A percentile compares a stretch with the other conserved stretches of the same genome.
Evolutionary conservation across 2,888 invertebrate species (phyloP).

Genomic region (Rhorus exstirpatorius): DNA sequence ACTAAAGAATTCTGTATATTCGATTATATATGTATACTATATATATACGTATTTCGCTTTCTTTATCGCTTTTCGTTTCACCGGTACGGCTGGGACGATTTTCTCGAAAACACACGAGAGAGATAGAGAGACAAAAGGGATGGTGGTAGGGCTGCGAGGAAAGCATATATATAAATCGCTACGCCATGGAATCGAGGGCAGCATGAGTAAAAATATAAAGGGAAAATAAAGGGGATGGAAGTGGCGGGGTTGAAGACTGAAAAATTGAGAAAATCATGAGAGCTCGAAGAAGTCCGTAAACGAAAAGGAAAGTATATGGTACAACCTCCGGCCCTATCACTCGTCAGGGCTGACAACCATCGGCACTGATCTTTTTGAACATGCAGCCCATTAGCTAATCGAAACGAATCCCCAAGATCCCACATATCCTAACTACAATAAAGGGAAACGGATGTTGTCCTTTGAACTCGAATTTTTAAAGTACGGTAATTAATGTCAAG

Average conservation of each 20-base stretch:
- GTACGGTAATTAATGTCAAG: no score
- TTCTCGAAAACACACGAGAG: slow-evolving; percentile 17
- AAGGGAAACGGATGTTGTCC: no score
- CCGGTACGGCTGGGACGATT: slow-evolving; percentile 25
- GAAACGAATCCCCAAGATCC: no score
- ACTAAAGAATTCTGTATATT: slow-evolving; percentile 31
- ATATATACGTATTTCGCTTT: slow-evolving; percentile 34
- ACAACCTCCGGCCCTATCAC: no score
- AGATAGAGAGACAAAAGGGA: slow-evolving; percentile 12
- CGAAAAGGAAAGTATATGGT: slow-evolving; percentile 20
- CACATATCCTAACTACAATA: no score
- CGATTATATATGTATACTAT: slow-evolving; percentile 9
- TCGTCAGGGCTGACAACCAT: no score
- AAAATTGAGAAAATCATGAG: slow-evolving; percentile 47
- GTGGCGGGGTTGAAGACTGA: slow-evolving; percentile 16
- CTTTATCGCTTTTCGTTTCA: slow-evolving; percentile 25
- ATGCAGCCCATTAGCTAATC: no score
- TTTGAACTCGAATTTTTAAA: no score
- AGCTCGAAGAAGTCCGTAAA: neutral
- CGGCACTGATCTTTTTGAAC: no score
- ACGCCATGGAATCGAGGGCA: neutral
- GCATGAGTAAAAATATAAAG: neutral
- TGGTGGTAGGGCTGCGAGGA: neutral
- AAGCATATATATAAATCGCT: slow-evolving; percentile 39
- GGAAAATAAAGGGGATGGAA: slow-evolving; percentile 7